phyloP scores from a whole-genome alignment of 2,113 vertebrate species.

The Propithecus coquereli region DNA sequence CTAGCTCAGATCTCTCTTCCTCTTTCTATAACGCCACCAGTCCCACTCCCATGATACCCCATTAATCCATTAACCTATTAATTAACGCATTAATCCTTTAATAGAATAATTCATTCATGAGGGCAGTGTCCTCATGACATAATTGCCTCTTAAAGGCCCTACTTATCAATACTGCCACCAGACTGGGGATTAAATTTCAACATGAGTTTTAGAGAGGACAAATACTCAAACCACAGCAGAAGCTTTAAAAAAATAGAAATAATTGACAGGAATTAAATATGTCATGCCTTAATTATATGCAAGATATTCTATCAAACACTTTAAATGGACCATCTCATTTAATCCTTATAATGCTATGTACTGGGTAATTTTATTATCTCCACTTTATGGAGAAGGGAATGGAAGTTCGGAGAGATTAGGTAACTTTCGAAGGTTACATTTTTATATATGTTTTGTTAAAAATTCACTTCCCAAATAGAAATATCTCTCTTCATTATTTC shows the following conservation, averaged over 20 bases:
- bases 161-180: neutral
- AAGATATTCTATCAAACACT: neutral
- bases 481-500: constrained; percentile 22
- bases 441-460: neutral
- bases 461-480: constrained; percentile 1
- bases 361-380: neutral
- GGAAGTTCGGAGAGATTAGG: neutral
- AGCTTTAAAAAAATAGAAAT: neutral
- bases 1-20: neutral
- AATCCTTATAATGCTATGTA: neutral
- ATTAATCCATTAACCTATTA: neutral
- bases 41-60: neutral
- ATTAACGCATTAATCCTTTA: neutral
- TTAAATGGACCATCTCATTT: constrained; percentile 3
- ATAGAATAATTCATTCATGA: neutral
- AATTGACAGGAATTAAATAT: neutral
- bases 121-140: neutral
- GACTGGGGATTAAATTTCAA: neutral
- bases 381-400: neutral
- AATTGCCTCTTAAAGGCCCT: neutral
- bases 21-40: neutral
- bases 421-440: neutral
- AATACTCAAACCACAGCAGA: neutral
- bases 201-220: neutral
- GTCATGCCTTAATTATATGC: neutral